A percentile compares a stretch with the other conserved stretches of the same genome.
phyloP scores from a whole-genome alignment of 2,113 vertebrate genomes.

The Anoura caudifer region DNA sequence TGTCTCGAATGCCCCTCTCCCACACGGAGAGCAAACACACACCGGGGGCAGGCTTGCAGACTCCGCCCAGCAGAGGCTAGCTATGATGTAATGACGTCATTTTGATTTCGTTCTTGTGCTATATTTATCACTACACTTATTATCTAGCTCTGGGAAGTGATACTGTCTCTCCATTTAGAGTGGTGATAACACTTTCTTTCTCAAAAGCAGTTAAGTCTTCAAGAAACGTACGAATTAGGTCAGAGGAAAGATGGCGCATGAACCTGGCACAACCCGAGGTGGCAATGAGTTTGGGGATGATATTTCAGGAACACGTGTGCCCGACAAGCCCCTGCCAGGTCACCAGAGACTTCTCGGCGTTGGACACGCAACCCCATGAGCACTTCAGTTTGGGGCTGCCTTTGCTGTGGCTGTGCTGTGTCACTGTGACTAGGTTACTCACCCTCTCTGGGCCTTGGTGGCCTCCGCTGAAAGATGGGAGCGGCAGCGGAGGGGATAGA shows the following conservation, averaged over 20 bases:
- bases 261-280: too few relatives aligned
- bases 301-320: neutral
- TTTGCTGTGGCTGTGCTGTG: neutral
- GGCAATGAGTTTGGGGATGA: neutral
- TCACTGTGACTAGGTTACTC: neutral
- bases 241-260: neutral
- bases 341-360: neutral
- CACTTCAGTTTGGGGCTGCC: neutral
- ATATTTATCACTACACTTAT: neutral
- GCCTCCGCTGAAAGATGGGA: neutral
- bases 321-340: neutral
- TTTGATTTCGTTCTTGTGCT: neutral
- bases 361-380: rapidly evolving
- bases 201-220: neutral
- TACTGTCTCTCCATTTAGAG: neutral
- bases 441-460: neutral
- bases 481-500: neutral
- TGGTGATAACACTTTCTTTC: neutral
- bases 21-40: neutral
- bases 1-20: neutral
- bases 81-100: rapidly evolving
- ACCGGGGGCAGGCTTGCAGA: neutral
- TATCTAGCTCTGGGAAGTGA: neutral
- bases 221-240: neutral
- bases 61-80: neutral